A percentile compares a stretch with the other conserved stretches of the same genome.
These are phyloP conservation scores for Stenopsyche tienmushanensis DNA, from an alignment of 1,140 invertebrate species.

Conservation along the genomic window DNA sequence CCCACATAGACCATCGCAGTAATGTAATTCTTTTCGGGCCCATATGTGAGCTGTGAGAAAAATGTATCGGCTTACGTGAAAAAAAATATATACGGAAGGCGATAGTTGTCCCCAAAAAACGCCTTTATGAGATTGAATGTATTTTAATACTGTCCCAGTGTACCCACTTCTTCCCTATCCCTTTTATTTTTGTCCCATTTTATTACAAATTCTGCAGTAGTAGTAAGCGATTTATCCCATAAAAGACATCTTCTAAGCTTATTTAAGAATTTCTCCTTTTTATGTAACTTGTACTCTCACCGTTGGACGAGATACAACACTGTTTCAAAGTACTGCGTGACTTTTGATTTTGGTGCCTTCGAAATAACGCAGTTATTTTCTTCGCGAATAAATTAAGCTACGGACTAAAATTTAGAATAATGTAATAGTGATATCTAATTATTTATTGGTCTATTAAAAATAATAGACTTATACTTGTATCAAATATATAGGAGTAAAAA, in stretches of 20 bases:
- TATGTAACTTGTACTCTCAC: no score
- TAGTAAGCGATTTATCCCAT: not conserved
- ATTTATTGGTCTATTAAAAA: no score
- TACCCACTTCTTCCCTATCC: not conserved
- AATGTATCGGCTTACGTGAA: slow-evolving; percentile 27
- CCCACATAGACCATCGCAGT: slow-evolving; percentile 3
- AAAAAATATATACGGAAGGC: slow-evolving; percentile 13
- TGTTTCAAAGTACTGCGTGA: no score
- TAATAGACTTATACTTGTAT: no score
- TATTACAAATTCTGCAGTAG: slow-evolving; percentile 16
- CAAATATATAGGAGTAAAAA: no score
- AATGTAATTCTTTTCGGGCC: slow-evolving; percentile 23
- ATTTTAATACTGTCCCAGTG: slow-evolving; percentile 24
- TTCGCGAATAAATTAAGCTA: no score
- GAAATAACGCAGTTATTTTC: no score
- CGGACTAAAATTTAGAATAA: no score
- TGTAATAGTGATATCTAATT: no score
- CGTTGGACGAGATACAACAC: no score
- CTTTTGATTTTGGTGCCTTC: no score
- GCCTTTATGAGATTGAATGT: slow-evolving; percentile 27
- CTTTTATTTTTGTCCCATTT: slow-evolving; percentile 10
- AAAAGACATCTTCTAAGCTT: not conserved
- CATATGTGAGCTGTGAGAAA: slow-evolving; percentile 20
- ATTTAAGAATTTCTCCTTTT: not conserved
- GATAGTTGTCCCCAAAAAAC: slow-evolving; percentile 18